Evolutionary conservation across 1,140 invertebrate species (phyloP), one percentile per base, ranked within the genome.

Genomic region (Galleria mellonella): DNA sequence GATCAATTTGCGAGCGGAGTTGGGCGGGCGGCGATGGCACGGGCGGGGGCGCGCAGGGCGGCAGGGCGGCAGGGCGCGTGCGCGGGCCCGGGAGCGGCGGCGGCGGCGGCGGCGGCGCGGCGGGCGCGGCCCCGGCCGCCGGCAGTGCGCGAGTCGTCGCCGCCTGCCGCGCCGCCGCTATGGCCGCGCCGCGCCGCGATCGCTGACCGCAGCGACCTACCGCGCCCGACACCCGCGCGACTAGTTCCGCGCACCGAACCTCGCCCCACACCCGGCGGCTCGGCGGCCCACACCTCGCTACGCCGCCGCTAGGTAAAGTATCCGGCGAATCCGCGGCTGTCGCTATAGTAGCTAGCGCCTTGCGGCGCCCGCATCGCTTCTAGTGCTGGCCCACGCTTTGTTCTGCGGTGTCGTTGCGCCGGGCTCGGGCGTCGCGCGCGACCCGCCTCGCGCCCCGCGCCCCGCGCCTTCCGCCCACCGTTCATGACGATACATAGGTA

Each of bases 121-220:
- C 53, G 47, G 38, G 53, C 39, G 17, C 17, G 17, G 17, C 17
- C 17, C 17, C 17, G 17, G 17, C 17, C 17, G 17, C 42, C 67
- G 65, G 62, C 67, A 65, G 69, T 72, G 67, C 68, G 72, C 72
- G 62, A 55, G 59, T 47, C 61, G 65, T 41, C 60, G 60, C 56
- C 62, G 61, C 62, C 53, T 47, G 62, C 58, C 58, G 63, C 66
- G 68, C 47, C 55, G 58, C 54, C 64, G 59, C 56, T 54, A 64
- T 69, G 69, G 71, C 72, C 61, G 72, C 66, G 75, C 63, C 55
- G 62, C 69, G 64, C 59, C 59, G 63, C 69, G 60, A 43, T 55
- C 63, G 60, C 66, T 73, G 73, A 74, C 63, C 60, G 63, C 55
- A 35, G 48, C 59, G 47, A 39, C 52, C 51, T 49, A 60, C 65